These are phyloP conservation scores for Hyles lineata DNA, from an alignment of 2,888 invertebrate genomes.

Conservation along the genomic window DNA sequence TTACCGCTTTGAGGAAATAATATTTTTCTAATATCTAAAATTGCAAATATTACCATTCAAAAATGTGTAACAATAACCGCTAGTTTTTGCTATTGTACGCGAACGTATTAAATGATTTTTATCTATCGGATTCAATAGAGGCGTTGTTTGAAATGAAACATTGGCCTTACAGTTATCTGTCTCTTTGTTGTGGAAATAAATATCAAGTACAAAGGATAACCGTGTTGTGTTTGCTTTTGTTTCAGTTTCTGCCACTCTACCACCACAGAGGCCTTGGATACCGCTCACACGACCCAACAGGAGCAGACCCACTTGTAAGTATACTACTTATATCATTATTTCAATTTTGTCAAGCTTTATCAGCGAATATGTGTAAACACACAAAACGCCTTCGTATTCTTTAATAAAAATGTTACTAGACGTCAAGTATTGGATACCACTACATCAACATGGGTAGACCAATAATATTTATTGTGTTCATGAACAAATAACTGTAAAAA, in stretches of 20 bases:
- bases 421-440: no score
- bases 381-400: no score
- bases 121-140: constrained; percentile 31
- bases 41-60: constrained; percentile 41
- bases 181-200: constrained; percentile 30
- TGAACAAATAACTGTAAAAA: no score
- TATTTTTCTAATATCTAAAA: constrained; percentile 41
- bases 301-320: constrained; percentile 96
- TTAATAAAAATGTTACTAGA: no score
- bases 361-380: no score
- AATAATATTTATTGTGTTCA: no score
- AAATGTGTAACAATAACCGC: constrained; percentile 43
- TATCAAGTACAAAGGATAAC: constrained; percentile 29
- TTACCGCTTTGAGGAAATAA: constrained; percentile 44
- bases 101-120: constrained; percentile 38
- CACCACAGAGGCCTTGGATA: constrained; percentile 98
- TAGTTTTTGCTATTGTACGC: constrained; percentile 31
- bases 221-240: constrained; percentile 71
- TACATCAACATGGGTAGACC: no score
- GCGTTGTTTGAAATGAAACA: constrained; percentile 30
- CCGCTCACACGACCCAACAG: constrained; percentile 95
- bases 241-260: constrained; percentile 94
- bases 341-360: not conserved
- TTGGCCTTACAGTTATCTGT: constrained; percentile 29
- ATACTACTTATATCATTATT: constrained; percentile 32